A percentile compares a stretch with the other conserved stretches of the same genome.
Conservation (phyloP, 2,888 invertebrate genomes). For the Nomada lathburiana region DNA sequence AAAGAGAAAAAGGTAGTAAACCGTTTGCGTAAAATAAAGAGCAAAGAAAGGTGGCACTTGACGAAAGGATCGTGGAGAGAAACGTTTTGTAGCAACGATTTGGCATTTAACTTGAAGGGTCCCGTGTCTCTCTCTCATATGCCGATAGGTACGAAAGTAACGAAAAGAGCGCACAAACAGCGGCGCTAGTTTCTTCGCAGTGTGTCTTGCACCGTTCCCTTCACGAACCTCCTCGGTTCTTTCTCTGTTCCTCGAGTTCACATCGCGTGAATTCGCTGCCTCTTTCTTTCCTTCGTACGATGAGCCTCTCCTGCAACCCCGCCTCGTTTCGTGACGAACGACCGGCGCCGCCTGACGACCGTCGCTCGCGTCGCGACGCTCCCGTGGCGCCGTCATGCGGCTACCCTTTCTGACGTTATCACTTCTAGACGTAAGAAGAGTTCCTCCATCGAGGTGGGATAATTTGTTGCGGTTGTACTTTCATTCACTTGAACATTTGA, state of each 20-base stretch:
- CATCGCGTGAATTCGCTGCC: constrained; percentile 48
- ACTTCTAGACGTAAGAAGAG: constrained; percentile 20
- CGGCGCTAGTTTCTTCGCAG: constrained; percentile 49
- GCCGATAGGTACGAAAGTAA: constrained; percentile 28
- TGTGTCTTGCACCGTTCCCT: constrained; percentile 9
- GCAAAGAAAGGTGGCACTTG: constrained; percentile 10
- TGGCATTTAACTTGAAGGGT: constrained; percentile 43
- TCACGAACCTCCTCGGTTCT: constrained; percentile 40
- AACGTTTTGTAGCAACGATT: constrained; percentile 36
- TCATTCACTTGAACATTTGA: constrained; percentile 14
- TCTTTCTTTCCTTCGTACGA: constrained; percentile 55
- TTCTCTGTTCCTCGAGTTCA: constrained; percentile 47
- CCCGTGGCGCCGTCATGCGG: constrained; percentile 75
- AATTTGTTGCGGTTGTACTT: constrained; percentile 22
- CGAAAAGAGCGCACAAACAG: constrained; percentile 32
- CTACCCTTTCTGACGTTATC: constrained; percentile 40
- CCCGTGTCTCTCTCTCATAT: constrained; percentile 10
- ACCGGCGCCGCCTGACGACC: constrained; percentile 72
- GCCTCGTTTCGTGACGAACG: constrained; percentile 62
- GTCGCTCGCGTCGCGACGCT: constrained; percentile 74
- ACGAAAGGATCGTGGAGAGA: constrained; percentile 33
- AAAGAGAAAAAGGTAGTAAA: background rate
- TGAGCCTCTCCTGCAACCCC: constrained; percentile 51
- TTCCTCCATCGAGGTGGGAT: constrained; percentile 26
- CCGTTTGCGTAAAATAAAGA: constrained; percentile 8